phyloP scores from a whole-genome alignment of 2,888 invertebrate species.

The Marronus borbonicus region DNA sequence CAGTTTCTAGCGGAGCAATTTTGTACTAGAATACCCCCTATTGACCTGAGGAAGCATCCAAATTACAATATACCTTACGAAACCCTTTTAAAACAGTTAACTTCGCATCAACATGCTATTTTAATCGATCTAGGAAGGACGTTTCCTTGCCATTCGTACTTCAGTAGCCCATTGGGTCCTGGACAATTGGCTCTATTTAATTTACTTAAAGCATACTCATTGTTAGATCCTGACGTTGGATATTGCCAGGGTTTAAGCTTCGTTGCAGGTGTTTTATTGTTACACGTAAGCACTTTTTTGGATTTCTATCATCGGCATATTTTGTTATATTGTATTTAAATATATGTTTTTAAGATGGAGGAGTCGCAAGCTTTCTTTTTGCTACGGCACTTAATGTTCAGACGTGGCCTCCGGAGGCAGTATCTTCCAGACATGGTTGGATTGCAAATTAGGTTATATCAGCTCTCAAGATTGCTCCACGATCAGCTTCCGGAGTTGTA shows the following conservation, averaged over 20 bases:
- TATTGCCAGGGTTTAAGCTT: conserved; percentile 98
- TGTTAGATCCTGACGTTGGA: conserved; percentile 94
- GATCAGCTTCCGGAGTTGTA: conserved; percentile 91
- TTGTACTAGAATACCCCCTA: conserved; percentile 79
- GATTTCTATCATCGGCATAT: background rate
- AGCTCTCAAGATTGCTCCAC: conserved; percentile 91
- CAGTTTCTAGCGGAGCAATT: conserved; percentile 90
- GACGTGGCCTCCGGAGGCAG: conserved; percentile 88
- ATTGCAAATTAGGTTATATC: conserved; percentile 91
- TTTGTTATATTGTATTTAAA: background rate
- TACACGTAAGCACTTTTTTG: conserved; percentile 84
- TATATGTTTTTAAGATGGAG: conserved; percentile 79
- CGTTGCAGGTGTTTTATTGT: conserved; percentile 91
- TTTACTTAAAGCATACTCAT: conserved; percentile 94
- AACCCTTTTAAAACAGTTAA: conserved; percentile 86
- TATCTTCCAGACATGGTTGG: conserved; percentile 97
- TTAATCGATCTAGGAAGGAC: conserved; percentile 95
- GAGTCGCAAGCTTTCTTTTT: conserved; percentile 92
- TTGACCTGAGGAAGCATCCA: conserved; percentile 80
- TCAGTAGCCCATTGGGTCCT: conserved; percentile 90
- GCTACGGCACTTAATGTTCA: conserved; percentile 92
- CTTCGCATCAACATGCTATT: conserved; percentile 97
- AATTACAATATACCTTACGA: conserved; percentile 86
- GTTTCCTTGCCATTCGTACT: conserved; percentile 96
- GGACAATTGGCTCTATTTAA: conserved; percentile 96